These are phyloP conservation scores for Megalops atlanticus DNA, from an alignment of 2,113 vertebrate species.

Conservation along the genomic window DNA sequence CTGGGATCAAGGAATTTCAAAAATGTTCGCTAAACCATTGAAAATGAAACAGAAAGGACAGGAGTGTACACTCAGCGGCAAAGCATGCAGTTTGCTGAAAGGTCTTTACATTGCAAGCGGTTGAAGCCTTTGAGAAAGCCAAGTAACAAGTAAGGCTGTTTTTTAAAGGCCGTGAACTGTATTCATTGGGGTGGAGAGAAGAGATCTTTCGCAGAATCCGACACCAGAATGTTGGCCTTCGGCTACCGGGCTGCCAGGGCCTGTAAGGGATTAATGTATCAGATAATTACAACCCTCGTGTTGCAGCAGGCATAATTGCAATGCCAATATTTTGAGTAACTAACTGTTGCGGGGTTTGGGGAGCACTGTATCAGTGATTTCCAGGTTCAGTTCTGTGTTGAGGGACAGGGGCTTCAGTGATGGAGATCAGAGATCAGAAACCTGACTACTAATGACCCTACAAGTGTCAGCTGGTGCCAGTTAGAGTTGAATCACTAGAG, in stretches of 20 bases:
- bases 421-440: no score
- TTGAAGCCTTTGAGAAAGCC: not conserved
- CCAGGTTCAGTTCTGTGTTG: no score
- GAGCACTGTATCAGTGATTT: no score
- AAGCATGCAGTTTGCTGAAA: not conserved
- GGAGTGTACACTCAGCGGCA: not conserved
- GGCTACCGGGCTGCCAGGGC: not conserved
- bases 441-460: no score
- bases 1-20: not conserved
- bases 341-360: no score
- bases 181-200: not conserved
- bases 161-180: not conserved
- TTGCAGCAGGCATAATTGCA: not conserved
- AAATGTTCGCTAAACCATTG: slow-evolving; percentile 11
- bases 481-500: no score
- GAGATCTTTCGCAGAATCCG: not conserved
- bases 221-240: not conserved
- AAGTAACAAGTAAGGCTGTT: not conserved
- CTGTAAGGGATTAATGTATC: not conserved
- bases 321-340: not conserved
- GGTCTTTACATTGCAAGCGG: not conserved
- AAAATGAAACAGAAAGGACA: not conserved
- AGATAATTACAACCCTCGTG: not conserved
- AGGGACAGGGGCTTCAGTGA: no score
- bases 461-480: no score